A percentile compares a stretch with the other conserved stretches of the same genome.
Conservation (phyloP, 2,888 invertebrate genomes). For the Acronicta leporina region DNA sequence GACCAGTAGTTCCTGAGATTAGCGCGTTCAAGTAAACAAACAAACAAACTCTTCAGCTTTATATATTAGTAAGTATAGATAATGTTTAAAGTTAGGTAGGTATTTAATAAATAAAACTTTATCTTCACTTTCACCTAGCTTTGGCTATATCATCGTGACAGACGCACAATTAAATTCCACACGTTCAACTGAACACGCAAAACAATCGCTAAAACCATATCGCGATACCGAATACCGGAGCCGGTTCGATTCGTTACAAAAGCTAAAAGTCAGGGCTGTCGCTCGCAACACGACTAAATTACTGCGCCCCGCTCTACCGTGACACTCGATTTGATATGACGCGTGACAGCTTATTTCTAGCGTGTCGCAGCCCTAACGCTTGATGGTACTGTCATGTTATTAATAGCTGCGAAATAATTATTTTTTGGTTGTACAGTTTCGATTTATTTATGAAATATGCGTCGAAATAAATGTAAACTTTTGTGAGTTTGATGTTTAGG, state of each 20-base stretch:
- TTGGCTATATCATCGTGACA: conserved; percentile 30
- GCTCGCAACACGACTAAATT: conserved; percentile 62
- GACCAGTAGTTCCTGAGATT: too few relatives aligned
- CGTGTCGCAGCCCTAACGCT: conserved; percentile 53
- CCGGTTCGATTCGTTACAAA: conserved; percentile 54
- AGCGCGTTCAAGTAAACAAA: too few relatives aligned
- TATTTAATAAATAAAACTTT: conserved; percentile 4
- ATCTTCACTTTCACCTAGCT: conserved; percentile 14
- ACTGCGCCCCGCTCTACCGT: conserved; percentile 58
- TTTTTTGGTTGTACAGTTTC: conserved; percentile 30
- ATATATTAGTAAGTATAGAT: too few relatives aligned
- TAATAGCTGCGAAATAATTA: conserved; percentile 48
- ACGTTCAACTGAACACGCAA: conserved; percentile 47
- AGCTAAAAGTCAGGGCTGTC: conserved; percentile 53
- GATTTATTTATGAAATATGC: conserved; percentile 18
- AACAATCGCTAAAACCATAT: conserved; percentile 54
- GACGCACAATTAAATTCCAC: conserved; percentile 49
- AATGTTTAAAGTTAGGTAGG: too few relatives aligned
- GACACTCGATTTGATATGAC: conserved; percentile 65
- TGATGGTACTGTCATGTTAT: conserved; percentile 39
- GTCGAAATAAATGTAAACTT: conserved; percentile 1
- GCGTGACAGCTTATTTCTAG: conserved; percentile 66
- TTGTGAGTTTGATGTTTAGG: conserved; percentile 3
- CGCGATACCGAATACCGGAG: conserved; percentile 37
- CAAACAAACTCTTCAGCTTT: too few relatives aligned